Evolutionary conservation across 2,888 invertebrate species (phyloP).

Genomic region (Micropterix aruncella): DNA sequence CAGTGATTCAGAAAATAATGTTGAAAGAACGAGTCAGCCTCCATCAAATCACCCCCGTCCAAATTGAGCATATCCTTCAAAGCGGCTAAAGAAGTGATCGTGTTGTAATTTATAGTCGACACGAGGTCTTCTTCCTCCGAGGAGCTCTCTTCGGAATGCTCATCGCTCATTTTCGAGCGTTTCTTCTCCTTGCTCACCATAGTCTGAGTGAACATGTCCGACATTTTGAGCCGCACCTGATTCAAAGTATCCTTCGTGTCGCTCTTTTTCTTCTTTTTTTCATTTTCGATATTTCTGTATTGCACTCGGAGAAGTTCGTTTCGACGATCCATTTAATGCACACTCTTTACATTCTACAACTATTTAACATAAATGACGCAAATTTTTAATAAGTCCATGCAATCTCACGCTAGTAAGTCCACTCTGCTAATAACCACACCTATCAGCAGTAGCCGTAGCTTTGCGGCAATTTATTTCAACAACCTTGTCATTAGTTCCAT

Average conservation of each 20-base stretch:
- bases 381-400: too few relatives aligned
- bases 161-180: constrained; percentile 4
- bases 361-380: too few relatives aligned
- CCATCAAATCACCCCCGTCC: constrained; percentile 39
- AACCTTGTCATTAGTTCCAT: too few relatives aligned
- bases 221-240: not conserved
- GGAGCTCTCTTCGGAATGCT: constrained; percentile 34
- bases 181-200: constrained; percentile 7
- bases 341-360: too few relatives aligned
- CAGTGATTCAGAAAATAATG: constrained; percentile 63
- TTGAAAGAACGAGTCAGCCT: constrained; percentile 49
- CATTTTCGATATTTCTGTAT: not conserved
- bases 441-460: too few relatives aligned
- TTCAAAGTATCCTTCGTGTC: not conserved
- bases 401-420: too few relatives aligned
- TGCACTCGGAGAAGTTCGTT: not conserved
- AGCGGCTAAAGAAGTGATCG: constrained; percentile 52
- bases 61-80: constrained; percentile 52
- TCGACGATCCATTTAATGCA: not conserved
- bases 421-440: too few relatives aligned
- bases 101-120: constrained; percentile 54
- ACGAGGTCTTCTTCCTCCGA: constrained; percentile 50
- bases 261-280: not conserved
- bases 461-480: too few relatives aligned
- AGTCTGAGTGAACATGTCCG: constrained; percentile 5